A percentile compares a stretch with the other conserved stretches of the same genome.
phyloP scores from a whole-genome alignment of 2,797 vertebrate species.

The Tadarida brasiliensis region DNA sequence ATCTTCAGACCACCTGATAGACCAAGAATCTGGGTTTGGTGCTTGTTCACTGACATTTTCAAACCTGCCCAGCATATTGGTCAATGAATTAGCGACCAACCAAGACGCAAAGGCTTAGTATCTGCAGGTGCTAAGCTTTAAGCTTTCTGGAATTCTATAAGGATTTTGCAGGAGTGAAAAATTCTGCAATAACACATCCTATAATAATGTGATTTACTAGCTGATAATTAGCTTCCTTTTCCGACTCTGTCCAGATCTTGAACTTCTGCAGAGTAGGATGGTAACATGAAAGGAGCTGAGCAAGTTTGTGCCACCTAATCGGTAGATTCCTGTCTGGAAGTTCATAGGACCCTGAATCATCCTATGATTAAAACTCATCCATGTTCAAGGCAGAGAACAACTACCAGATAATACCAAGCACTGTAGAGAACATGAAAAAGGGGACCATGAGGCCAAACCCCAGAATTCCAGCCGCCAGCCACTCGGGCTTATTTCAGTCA shows the following conservation, averaged over 20 bases:
- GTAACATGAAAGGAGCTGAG: not conserved
- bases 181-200: not conserved
- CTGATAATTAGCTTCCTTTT: not conserved
- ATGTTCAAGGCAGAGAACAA: not conserved
- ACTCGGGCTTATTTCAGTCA: not conserved
- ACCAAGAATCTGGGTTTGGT: not conserved
- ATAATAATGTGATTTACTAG: not conserved
- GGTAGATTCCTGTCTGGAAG: not conserved
- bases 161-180: not conserved
- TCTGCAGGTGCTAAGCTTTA: not conserved
- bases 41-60: not conserved
- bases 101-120: not conserved
- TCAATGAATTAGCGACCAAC: not conserved
- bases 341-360: not conserved
- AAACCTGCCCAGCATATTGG: not conserved
- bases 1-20: not conserved
- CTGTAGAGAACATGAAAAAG: not conserved
- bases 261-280: not conserved
- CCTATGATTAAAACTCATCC: not conserved
- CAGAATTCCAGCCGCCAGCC: not conserved
- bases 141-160: not conserved
- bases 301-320: not conserved
- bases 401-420: not conserved
- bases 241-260: not conserved
- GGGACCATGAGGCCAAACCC: not conserved